These are phyloP conservation scores for Lampris megalopsis DNA, from an alignment of 2,113 vertebrate genomes.

Conservation along the genomic window DNA sequence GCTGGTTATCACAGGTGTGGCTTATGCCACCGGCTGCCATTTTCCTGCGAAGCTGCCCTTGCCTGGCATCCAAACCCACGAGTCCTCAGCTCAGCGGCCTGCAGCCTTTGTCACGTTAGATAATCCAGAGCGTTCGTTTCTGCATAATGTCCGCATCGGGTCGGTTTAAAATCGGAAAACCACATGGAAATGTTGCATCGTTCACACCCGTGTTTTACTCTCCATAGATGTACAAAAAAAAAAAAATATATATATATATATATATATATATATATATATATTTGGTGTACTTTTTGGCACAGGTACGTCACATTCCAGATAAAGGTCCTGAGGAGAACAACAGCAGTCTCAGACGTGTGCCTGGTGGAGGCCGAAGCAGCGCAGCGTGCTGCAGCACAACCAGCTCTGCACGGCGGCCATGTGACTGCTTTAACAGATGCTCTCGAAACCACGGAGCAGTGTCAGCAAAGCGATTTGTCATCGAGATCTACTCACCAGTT, in stretches of 20 bases:
- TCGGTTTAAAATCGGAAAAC: too few species aligned
- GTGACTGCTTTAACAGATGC: constrained; percentile 61
- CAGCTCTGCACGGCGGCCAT: neutral
- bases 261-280: too few species aligned
- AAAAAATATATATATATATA: too few species aligned
- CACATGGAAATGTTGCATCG: too few species aligned
- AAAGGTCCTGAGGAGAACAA: neutral
- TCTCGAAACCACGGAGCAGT: neutral
- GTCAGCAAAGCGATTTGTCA: neutral
- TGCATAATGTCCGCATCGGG: too few species aligned
- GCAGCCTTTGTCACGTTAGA: too few species aligned
- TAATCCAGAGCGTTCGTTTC: too few species aligned
- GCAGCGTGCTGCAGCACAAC: constrained; percentile 24
- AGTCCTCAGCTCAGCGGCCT: too few species aligned
- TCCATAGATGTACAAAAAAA: too few species aligned
- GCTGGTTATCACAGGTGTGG: neutral
- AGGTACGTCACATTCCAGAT: constrained; percentile 51
- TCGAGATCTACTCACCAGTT: neutral
- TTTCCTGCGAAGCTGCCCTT: neutral
- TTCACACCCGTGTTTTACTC: too few species aligned
- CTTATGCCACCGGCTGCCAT: neutral
- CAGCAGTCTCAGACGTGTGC: constrained; percentile 22
- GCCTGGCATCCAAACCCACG: too few species aligned
- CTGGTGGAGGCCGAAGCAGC: constrained; percentile 21
- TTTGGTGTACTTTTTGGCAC: constrained; percentile 59